A percentile compares a stretch with the other conserved stretches of the same genome.
phyloP scores from a whole-genome alignment of 2,113 vertebrate genomes.

The Paradoxurus hermaphroditus region DNA sequence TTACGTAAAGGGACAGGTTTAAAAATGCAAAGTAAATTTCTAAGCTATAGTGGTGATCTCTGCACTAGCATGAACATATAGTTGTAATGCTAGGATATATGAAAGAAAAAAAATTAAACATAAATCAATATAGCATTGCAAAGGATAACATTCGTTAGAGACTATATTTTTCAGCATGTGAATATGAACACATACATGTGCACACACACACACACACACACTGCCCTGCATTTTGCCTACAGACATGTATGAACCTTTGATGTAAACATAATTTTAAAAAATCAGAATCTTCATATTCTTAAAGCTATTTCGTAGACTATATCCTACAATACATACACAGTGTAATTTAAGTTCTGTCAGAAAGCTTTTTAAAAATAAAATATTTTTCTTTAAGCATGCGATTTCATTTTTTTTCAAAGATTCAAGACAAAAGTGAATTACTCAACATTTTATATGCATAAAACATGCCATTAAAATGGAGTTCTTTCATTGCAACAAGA shows the following conservation, averaged over 20 bases:
- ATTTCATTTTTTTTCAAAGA: neutral
- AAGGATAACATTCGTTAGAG: neutral
- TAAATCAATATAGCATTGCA: neutral
- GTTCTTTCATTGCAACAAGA: neutral
- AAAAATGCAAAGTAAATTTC: neutral
- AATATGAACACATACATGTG: neutral
- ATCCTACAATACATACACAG: neutral
- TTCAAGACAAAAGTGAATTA: slow-evolving; percentile 11
- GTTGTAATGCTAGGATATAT: neutral
- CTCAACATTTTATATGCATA: neutral
- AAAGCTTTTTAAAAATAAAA: slow-evolving; percentile 19
- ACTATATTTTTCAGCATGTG: neutral
- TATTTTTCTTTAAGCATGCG: neutral
- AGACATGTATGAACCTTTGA: neutral
- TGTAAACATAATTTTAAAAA: neutral
- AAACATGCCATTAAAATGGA: neutral
- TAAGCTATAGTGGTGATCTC: neutral
- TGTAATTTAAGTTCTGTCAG: neutral
- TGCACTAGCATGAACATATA: neutral
- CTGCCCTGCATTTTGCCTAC: neutral
- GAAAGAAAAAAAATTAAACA: neutral
- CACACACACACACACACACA: neutral
- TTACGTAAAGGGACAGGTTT: neutral
- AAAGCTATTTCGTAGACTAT: neutral
- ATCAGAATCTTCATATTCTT: neutral